These are phyloP conservation scores for Pristionchus pacificus DNA, from an alignment of 1,140 invertebrate genomes.

Conservation along the genomic window DNA sequence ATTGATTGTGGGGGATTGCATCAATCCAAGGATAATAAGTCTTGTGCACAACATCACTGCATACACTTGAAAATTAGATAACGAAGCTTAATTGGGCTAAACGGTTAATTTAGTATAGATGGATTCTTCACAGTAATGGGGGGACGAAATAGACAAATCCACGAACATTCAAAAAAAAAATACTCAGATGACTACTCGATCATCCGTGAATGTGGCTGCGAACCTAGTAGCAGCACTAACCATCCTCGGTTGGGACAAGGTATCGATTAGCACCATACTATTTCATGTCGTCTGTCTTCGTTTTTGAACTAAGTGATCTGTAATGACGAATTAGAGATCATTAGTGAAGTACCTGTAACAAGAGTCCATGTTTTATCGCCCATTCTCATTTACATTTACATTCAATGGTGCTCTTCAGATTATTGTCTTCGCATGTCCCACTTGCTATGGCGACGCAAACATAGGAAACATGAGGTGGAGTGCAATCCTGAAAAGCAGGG, in stretches of 20 bases:
- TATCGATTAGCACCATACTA: background rate
- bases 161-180: background rate
- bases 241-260: constrained; percentile 23
- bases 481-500: constrained; percentile 1
- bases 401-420: background rate
- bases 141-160: no score
- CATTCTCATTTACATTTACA: background rate
- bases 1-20: no score
- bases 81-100: no score
- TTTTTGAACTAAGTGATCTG: constrained; percentile 8
- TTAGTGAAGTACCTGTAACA: constrained; percentile 2
- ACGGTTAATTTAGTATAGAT: no score
- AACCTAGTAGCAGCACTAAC: constrained; percentile 19
- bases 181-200: constrained; percentile 23
- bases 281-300: background rate
- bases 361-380: background rate
- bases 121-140: no score
- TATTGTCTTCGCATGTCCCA: background rate
- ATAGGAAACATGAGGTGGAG: background rate
- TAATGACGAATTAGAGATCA: constrained; percentile 5
- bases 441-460: background rate
- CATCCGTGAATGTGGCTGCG: constrained; percentile 21
- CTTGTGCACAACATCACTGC: no score
- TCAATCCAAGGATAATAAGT: no score
- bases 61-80: no score